A percentile compares a stretch with the other conserved stretches of the same genome.
Evolutionary conservation across 2,888 invertebrate species (phyloP).

Genomic region (Omphaloscelis lunosa): DNA sequence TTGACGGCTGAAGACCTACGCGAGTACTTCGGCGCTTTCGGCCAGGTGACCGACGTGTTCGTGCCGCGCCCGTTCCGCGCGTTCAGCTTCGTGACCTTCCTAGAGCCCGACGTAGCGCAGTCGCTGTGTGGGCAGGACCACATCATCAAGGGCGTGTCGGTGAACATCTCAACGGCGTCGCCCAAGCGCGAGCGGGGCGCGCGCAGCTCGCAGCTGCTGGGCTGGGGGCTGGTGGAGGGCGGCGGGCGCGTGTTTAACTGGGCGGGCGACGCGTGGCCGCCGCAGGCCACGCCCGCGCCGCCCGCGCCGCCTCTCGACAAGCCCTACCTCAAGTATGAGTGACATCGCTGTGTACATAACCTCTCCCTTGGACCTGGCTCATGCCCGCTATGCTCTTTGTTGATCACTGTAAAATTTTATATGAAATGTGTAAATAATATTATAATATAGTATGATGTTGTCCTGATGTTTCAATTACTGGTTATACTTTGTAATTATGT

Average conservation of each 20-base stretch:
- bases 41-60: slow-evolving; percentile 96
- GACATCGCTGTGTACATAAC: slow-evolving; percentile 69
- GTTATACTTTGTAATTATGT: background rate
- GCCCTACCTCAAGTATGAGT: slow-evolving; percentile 89
- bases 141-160: slow-evolving; percentile 95
- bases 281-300: slow-evolving; percentile 65
- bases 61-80: slow-evolving; percentile 96
- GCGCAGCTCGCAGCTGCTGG: slow-evolving; percentile 69
- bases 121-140: slow-evolving; percentile 95
- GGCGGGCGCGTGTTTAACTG: slow-evolving; percentile 75
- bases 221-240: slow-evolving; percentile 82
- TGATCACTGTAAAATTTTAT: slow-evolving; percentile 87
- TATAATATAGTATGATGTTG: slow-evolving; percentile 78
- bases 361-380: slow-evolving; percentile 47
- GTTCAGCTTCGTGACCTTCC: slow-evolving; percentile 96
- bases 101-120: slow-evolving; percentile 95
- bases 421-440: slow-evolving; percentile 86
- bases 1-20: slow-evolving; percentile 94
- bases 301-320: slow-evolving; percentile 79
- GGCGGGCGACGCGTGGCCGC: slow-evolving; percentile 76
- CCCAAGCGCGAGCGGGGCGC: slow-evolving; percentile 93
- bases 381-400: slow-evolving; percentile 74
- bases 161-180: slow-evolving; percentile 96
- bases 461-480: slow-evolving; percentile 62
- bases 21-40: slow-evolving; percentile 94